Base-by-base conservation (phyloP, 1,140 invertebrate species). In the Psilanteris sp. region DNA sequence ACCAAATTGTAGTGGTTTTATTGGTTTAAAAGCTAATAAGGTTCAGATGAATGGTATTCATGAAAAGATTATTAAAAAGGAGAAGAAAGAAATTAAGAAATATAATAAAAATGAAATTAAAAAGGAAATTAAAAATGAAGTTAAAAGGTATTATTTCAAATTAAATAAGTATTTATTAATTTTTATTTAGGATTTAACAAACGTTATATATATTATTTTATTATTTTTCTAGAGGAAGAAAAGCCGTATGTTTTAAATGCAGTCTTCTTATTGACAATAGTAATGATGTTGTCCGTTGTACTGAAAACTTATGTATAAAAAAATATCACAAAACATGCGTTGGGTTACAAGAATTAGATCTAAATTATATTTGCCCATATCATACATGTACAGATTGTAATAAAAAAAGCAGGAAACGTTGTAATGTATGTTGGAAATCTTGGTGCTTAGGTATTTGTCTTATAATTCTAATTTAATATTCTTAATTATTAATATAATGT, bases 1-100 rank as follows among this genome's bases (percentile, higher is more conserved):
- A 4, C 84, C 91, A 10, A 94, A 95, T 62, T 99, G 97, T 83
- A 94, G 68, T 24, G 76, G 76, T 8, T 78, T 71, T 31, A 78
- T 78, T 41, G 76, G 76, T 16, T 10, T 61, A 3, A 73, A 70
- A 36, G 43, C 41, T 0, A 62, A 34, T 5, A 77, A 71, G 18
- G 0, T 54, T 1, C 36, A 48, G n/a, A 1, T 71, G 0, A 77
- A 77, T 31, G 55, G 36, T 0, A 57, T 41, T 1, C 55, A 73
- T 11, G 71, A 82, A 27, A 81, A 81, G 11, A 8, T 39, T 1
- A 4, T 22, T 3, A 71, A 62, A 20, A 57, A 24, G 10, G 46
- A 61, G 7, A 31, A 26, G 29, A 62, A 48, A 26, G 9, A 37
- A 7, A 2, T 29, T 0, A 15, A 44, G 16, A 15, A 14, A 2